Evolutionary conservation across 2,797 vertebrate genomes (phyloP).

Genomic region (Heterohyrax brucei): DNA sequence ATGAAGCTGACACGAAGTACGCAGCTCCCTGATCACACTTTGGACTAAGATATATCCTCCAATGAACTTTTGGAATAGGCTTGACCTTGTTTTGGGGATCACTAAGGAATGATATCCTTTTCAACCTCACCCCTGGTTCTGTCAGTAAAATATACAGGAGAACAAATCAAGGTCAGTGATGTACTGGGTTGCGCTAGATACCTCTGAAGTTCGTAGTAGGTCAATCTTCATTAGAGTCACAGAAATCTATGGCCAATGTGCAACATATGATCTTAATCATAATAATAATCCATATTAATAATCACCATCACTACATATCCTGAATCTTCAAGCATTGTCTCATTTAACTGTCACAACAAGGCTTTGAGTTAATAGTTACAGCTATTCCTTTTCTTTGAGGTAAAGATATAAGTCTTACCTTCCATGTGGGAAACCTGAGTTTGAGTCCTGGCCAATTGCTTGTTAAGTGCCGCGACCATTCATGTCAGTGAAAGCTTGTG

Average conservation of each 20-base stretch:
- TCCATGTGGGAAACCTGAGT: not conserved
- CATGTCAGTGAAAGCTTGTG: not conserved
- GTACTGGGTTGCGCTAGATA: not conserved
- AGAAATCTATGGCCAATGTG: not conserved
- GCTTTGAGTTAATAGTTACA: not conserved
- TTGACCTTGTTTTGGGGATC: not conserved
- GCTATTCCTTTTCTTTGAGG: not conserved
- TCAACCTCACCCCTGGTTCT: not conserved
- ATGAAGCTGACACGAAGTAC: not conserved
- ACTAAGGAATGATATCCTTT: not conserved
- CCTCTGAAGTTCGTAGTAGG: not conserved
- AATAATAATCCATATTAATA: not conserved
- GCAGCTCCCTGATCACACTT: conserved; percentile 26
- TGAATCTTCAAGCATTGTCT: not conserved
- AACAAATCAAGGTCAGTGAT: not conserved
- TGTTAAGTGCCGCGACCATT: not conserved
- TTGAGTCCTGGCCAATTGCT: not conserved
- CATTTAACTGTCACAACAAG: not conserved
- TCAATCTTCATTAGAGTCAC: not conserved
- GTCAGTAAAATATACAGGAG: conserved; percentile 28
- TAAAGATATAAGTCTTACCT: not conserved
- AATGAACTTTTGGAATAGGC: not conserved
- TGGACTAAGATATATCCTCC: conserved; percentile 25
- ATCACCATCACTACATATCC: not conserved
- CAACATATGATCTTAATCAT: not conserved